Base-by-base conservation (phyloP, 2,888 invertebrate genomes). In the Drosophila testacea region DNA sequence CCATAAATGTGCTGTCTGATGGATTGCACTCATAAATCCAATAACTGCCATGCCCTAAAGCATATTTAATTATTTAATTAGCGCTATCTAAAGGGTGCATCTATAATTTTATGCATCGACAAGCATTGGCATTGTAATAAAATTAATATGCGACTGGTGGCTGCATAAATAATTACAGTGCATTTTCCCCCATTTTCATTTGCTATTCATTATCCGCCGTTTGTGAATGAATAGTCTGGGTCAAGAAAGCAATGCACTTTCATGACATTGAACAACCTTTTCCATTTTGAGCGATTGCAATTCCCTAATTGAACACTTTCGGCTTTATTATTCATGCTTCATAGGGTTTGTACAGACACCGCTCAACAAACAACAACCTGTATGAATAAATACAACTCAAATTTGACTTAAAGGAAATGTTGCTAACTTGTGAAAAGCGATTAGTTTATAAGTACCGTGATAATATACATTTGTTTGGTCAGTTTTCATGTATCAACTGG, bases 21-120 rank as follows among this genome's bases (percentile, higher is more conserved):
- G 63, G 69, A 88, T 83, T 63, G 89, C 54, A 47, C 61, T 64
- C 82, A 79, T 87, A 87, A 89, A 84, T 89, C 71, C 62, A 56
- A 36, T 57, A 69, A 65, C 65, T 71, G 70, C 64, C 57, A 61
- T 76, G 67, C 71, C 73, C 87, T 69, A 84, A 82, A 87, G 87
- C 88, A 75, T 76, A 89, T 81, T 89, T 86, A 89, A 89, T 90
- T 86, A 86, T 90, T 88, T 90, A 90, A 90, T 90, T 90, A 88
- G 81, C 74, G 76, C 75, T 87, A 83, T 88, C 81, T 86, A 83
- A 75, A 89, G 80, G 70, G 81, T 67, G 50, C 70, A 89, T 85
- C 84, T 87, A 88, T 88, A 89, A 89, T 89, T 89, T 86, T 79
- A 88, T 77, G 90, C 90, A 81, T 86, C 81, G 84, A 65, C 74